A percentile compares a stretch with the other conserved stretches of the same genome.
These are phyloP conservation scores for Trichechus manatus DNA, from an alignment of 2,113 vertebrate species.

Conservation along the genomic window DNA sequence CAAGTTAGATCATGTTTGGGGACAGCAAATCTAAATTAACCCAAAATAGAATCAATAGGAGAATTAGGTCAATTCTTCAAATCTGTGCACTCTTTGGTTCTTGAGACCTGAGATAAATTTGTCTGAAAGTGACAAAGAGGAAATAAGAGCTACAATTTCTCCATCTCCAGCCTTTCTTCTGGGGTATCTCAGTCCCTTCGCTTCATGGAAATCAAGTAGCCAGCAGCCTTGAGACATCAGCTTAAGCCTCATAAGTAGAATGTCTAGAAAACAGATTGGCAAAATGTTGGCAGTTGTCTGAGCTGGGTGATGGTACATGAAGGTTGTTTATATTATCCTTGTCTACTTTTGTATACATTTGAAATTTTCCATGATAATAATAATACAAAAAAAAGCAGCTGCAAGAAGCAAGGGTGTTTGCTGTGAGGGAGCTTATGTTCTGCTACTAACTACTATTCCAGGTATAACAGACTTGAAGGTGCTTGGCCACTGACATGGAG, in stretches of 20 bases:
- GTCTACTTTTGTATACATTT: no score
- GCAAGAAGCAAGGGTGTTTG: neutral
- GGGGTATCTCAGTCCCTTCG: no score
- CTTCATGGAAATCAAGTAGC: neutral
- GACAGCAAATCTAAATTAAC: neutral
- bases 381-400: neutral
- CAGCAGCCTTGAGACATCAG: neutral
- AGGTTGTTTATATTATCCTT: no score
- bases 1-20: neutral
- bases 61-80: neutral
- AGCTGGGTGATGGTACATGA: neutral
- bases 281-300: neutral
- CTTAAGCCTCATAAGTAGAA: neutral
- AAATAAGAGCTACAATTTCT: neutral
- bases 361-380: neutral
- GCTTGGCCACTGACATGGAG: no score
- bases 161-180: neutral
- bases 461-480: neutral
- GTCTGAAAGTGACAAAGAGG: neutral
- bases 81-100: neutral
- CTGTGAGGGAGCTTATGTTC: neutral
- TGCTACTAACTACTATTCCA: neutral
- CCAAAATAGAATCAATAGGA: neutral
- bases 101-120: conserved; percentile 13
- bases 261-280: neutral